Base-by-base conservation (phyloP, 1,140 invertebrate genomes). In the Mesaphorura yosii region DNA sequence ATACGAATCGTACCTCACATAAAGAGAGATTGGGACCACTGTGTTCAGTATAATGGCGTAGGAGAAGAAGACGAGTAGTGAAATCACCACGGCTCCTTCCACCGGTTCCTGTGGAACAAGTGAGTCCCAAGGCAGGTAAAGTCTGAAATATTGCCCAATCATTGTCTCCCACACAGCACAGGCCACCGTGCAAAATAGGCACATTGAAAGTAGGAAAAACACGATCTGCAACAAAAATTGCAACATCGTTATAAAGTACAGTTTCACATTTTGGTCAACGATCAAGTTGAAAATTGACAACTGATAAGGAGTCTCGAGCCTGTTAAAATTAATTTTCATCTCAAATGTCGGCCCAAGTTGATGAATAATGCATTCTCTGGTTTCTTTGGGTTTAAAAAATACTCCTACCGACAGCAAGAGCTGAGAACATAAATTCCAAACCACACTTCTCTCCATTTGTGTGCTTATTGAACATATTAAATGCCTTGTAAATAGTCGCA, bases 1-100 rank as follows among this genome's bases (percentile, higher is more conserved):
- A 31, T 34, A 15, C 2, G 26, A 46, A 15, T 64, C 74, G 70
- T 67, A 88, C 86, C 81, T 97, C 64, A 98, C 95, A 75, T 99
- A 99, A 37, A 99, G 78, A 56, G 94, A 98, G 69, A 99, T 99
- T 72, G 95, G 96, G 75, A 99, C 95, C 57, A 99, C 92, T 60
- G 95, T 99, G 75, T 99, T 99, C 64, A 99, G 79, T 57, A 98
- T 89, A 68, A 99, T 99, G 62, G 93, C 89, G 73, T 99, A 99
- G 1, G 95, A 98, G 74, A 98, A 97, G 77, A 98, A 98, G 28
- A 96, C 88, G 28, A 99, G 79, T 49, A 97, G 75, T 49, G 93
- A 86, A 64, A 96, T 98, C 47, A 95, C 84, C 46, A 90, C 84
- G 37, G 91, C 84, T 59, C 90, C 92, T 37, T 78, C 77, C 15